These are phyloP conservation scores for Zootoca vivipara DNA, from an alignment of 2,113 vertebrate species.

Conservation along the genomic window DNA sequence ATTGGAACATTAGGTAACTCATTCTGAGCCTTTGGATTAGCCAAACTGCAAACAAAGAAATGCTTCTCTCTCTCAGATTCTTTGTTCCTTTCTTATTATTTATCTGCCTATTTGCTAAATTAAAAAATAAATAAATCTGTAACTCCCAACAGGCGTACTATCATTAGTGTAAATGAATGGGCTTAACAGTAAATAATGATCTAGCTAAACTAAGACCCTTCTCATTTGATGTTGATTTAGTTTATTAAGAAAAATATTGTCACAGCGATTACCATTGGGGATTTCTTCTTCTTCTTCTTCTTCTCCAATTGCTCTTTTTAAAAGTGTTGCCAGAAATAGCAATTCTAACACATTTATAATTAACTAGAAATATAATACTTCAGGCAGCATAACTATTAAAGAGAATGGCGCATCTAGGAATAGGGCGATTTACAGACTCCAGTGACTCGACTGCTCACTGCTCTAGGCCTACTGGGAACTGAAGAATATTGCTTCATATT, in stretches of 20 bases:
- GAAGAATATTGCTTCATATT: background rate
- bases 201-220: background rate
- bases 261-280: background rate
- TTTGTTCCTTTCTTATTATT: background rate
- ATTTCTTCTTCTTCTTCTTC: background rate
- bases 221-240: constrained; percentile 2
- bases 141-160: background rate
- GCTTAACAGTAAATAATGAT: constrained; percentile 2
- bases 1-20: background rate
- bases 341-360: constrained; percentile 17
- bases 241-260: constrained; percentile 4
- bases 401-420: background rate
- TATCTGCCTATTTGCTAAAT: background rate
- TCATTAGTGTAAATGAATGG: background rate
- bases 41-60: background rate
- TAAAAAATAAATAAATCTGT: constrained; percentile 4
- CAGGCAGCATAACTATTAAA: background rate
- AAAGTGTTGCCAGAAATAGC: background rate
- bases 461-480: background rate
- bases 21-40: background rate
- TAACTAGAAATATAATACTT: constrained; percentile 7
- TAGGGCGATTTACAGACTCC: background rate
- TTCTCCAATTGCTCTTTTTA: background rate
- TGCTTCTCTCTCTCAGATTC: background rate
- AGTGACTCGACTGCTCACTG: background rate